phyloP scores from a whole-genome alignment of 2,888 invertebrate species.

The Synergus itoensis region DNA sequence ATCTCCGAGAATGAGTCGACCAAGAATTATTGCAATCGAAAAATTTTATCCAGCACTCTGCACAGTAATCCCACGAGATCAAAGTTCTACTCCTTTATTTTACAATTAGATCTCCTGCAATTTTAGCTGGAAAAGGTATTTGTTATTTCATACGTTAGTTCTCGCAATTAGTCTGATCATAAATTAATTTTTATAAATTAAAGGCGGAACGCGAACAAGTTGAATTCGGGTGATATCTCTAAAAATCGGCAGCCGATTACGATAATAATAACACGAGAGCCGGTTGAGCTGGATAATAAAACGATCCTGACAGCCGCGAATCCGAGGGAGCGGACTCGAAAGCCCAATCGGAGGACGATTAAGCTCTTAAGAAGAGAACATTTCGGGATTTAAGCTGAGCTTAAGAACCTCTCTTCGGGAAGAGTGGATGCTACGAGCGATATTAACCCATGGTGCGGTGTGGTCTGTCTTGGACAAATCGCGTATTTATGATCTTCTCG shows the following conservation, averaged over 20 bases:
- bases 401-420: constrained; percentile 50
- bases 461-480: constrained; percentile 74
- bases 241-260: constrained; percentile 42
- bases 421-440: constrained; percentile 49
- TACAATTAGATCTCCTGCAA: neutral
- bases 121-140: neutral
- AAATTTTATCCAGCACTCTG: neutral
- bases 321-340: constrained; percentile 44
- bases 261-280: constrained; percentile 40
- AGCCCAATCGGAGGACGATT: constrained; percentile 63
- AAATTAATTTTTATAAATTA: too few species aligned
- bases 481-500: constrained; percentile 73
- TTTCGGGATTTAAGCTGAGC: constrained; percentile 65
- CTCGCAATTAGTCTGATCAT: too few species aligned
- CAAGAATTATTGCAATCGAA: constrained; percentile 21
- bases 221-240: constrained; percentile 25
- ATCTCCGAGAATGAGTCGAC: neutral
- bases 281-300: constrained; percentile 1
- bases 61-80: neutral
- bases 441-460: constrained; percentile 64
- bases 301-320: constrained; percentile 5
- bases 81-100: neutral
- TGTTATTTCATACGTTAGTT: neutral
- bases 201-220: too few species aligned
- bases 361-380: constrained; percentile 64